Evolutionary conservation across 2,797 vertebrate species (phyloP).

Genomic region (Ctenosaura bakeri): DNA sequence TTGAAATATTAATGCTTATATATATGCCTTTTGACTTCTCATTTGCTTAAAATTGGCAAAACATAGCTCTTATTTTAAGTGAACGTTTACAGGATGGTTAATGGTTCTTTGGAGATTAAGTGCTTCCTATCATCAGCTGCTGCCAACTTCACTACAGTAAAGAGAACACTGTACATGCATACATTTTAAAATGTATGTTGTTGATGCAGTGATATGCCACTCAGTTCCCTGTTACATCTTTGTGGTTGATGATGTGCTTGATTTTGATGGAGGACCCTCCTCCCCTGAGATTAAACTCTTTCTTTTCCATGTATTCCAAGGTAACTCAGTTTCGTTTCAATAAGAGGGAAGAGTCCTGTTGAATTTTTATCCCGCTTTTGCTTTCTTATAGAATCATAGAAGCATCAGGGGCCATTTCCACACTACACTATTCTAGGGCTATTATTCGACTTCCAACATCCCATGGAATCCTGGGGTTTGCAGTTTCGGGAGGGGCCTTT

Average conservation of each 20-base stretch:
- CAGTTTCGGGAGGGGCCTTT: too few relatives aligned
- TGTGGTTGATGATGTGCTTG: neutral
- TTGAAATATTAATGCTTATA: slow-evolving; percentile 14
- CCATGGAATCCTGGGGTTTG: too few relatives aligned
- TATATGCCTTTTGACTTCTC: neutral
- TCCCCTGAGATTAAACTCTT: neutral
- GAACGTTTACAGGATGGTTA: slow-evolving; percentile 21
- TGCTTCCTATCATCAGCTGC: neutral
- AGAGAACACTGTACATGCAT: neutral
- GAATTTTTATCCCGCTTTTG: neutral
- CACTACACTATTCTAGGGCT: too few relatives aligned
- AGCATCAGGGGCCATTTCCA: too few relatives aligned
- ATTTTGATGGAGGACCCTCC: slow-evolving; percentile 2
- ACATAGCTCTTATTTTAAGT: neutral
- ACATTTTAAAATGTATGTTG: neutral
- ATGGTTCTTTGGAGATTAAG: slow-evolving; percentile 13
- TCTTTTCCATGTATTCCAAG: accelerated
- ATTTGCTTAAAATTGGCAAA: neutral
- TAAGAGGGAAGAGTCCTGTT: too few relatives aligned
- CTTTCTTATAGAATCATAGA: too few relatives aligned
- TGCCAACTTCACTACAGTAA: neutral
- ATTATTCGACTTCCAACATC: too few relatives aligned
- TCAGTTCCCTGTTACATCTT: neutral
- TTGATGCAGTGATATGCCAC: neutral
- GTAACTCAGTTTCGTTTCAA: slow-evolving; percentile 1